phyloP scores from a whole-genome alignment of 2,888 invertebrate species.

The Tipula unca region DNA sequence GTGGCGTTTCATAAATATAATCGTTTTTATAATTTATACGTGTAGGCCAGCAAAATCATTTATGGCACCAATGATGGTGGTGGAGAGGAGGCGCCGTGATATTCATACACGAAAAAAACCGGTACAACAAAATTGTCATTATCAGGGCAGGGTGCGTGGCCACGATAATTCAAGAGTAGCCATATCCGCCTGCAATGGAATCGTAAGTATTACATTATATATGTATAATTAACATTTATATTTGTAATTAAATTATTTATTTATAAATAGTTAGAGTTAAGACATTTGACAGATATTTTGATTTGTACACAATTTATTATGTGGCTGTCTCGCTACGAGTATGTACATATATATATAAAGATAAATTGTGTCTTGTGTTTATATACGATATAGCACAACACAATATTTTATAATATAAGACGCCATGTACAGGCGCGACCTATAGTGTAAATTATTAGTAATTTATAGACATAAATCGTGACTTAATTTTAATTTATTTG shows the following conservation, averaged over 20 bases:
- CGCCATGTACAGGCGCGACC: slow-evolving; percentile 16
- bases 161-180: slow-evolving; percentile 63
- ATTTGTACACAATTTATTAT: background rate
- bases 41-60: slow-evolving; percentile 56
- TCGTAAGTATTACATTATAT: slow-evolving; percentile 73
- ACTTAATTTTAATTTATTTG: slow-evolving; percentile 14
- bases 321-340: background rate
- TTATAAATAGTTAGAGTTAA: background rate
- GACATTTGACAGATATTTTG: background rate
- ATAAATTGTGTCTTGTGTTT: background rate
- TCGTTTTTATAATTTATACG: slow-evolving; percentile 22
- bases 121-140: slow-evolving; percentile 58
- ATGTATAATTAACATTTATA: too few species aligned
- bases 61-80: slow-evolving; percentile 58
- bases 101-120: slow-evolving; percentile 48
- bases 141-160: slow-evolving; percentile 64
- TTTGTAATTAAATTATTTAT: background rate
- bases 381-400: background rate
- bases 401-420: background rate
- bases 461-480: slow-evolving; percentile 18
- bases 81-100: slow-evolving; percentile 56
- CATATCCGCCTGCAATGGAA: slow-evolving; percentile 71
- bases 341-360: too few species aligned
- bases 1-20: background rate
- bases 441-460: background rate